Percentiles rank a stretch among this genome's conserved stretches.
Evolutionary conservation across 2,797 vertebrate species (phyloP).

Genomic region (Hephaestus fuliginosus): DNA sequence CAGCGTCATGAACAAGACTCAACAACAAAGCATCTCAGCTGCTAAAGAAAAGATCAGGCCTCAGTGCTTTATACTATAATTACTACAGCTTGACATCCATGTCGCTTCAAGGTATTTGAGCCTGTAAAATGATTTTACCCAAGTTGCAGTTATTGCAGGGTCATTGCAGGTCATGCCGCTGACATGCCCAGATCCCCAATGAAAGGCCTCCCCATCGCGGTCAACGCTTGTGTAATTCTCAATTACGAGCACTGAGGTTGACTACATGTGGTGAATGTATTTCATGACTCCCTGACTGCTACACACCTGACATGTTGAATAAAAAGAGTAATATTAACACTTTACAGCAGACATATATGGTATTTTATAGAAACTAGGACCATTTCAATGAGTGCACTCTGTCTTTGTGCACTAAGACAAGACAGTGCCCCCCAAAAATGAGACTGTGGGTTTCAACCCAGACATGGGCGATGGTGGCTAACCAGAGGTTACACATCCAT

Average conservation of each 20-base stretch:
- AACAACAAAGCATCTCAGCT: conserved; percentile 23
- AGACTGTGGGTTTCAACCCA: conserved; percentile 54
- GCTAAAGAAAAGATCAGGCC: conserved; percentile 26
- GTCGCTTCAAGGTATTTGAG: background rate
- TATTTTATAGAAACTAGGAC: conserved; percentile 39
- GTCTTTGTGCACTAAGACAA: conserved; percentile 42
- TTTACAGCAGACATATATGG: conserved; percentile 29
- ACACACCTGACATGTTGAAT: conserved; percentile 68
- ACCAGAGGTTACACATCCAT: conserved; percentile 53
- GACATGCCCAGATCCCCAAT: conserved; percentile 71
- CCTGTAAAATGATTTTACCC: conserved; percentile 31
- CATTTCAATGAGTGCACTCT: conserved; percentile 33
- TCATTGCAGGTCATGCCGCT: conserved; percentile 70
- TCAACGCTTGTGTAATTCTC: conserved; percentile 59
- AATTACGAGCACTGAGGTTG: conserved; percentile 64
- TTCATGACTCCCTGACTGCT: conserved; percentile 64
- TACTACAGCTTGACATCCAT: conserved; percentile 9
- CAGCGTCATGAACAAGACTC: conserved; percentile 28
- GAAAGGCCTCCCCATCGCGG: conserved; percentile 68
- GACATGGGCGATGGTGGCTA: conserved; percentile 65
- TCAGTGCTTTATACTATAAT: conserved; percentile 19
- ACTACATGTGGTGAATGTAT: conserved; percentile 57
- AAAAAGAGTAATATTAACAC: conserved; percentile 51
- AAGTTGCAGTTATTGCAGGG: conserved; percentile 38
- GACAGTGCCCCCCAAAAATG: conserved; percentile 20